Percentiles rank a stretch among this genome's conserved stretches.
Evolutionary conservation across 2,113 vertebrate genomes (phyloP).

Genomic region (Lepisosteus oculatus): DNA sequence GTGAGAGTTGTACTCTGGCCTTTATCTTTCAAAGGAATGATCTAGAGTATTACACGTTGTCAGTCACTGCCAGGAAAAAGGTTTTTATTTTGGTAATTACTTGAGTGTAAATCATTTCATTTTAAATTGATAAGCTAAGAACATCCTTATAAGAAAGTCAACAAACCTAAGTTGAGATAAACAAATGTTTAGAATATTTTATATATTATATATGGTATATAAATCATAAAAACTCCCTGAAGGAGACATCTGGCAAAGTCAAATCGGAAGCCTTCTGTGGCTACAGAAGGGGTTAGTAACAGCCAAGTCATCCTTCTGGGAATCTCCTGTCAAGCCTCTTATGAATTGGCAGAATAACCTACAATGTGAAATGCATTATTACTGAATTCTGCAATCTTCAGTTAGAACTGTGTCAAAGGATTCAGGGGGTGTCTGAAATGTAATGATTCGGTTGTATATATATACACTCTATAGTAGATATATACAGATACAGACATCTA

Average conservation of each 20-base stretch:
- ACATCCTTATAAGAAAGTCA: no score
- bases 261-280: neutral
- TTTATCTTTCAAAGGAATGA: neutral
- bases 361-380: neutral
- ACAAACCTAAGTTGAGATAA: no score
- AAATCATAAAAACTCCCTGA: no score
- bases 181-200: no score
- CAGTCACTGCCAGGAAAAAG: neutral
- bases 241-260: no score
- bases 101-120: neutral
- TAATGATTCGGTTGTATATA: no score
- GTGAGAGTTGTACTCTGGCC: neutral
- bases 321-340: conserved; percentile 7
- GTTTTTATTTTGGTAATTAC: neutral
- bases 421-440: neutral
- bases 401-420: neutral
- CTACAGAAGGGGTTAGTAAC: neutral
- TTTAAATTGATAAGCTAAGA: no score
- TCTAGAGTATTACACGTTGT: neutral
- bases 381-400: neutral
- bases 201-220: no score
- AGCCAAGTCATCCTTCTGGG: neutral
- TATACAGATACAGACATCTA: no score
- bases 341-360: neutral
- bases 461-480: no score